phyloP scores from a whole-genome alignment of 2,113 vertebrate genomes.

The Procavia capensis region DNA sequence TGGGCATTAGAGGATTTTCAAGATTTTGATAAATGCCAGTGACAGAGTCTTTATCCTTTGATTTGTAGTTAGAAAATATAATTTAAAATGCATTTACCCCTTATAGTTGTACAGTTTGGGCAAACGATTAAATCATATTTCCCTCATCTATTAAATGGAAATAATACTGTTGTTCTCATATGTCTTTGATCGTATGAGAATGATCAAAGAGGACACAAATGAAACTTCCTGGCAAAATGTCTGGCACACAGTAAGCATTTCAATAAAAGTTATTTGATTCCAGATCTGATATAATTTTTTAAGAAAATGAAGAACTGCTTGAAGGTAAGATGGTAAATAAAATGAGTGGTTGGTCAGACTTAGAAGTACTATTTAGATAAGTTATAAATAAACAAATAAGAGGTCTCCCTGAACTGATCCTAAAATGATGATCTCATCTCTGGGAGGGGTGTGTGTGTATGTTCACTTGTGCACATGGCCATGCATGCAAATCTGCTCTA shows the following conservation, averaged over 20 bases:
- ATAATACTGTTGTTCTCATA: not conserved
- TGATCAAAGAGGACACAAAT: slow-evolving; percentile 46
- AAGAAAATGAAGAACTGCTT: slow-evolving; percentile 59
- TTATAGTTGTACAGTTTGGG: not conserved
- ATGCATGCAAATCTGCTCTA: not conserved
- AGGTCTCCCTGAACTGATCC: not conserved
- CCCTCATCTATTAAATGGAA: not conserved
- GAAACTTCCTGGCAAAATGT: slow-evolving; percentile 47
- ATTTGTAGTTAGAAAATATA: slow-evolving; percentile 10
- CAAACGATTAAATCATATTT: slow-evolving; percentile 54
- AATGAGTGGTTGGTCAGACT: slow-evolving; percentile 13
- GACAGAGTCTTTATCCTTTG: slow-evolving; percentile 41
- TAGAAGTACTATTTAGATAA: slow-evolving; percentile 27
- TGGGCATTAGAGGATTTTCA: not conserved
- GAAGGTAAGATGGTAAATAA: slow-evolving; percentile 49
- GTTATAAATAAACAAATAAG: slow-evolving; percentile 36
- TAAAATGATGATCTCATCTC: not conserved
- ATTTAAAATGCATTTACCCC: slow-evolving; percentile 19
- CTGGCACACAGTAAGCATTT: slow-evolving; percentile 33
- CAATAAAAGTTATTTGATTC: slow-evolving; percentile 61
- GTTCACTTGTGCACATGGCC: not conserved
- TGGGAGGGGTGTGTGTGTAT: not conserved
- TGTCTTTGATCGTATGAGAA: slow-evolving; percentile 54
- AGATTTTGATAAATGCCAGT: slow-evolving; percentile 1
- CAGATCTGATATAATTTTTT: slow-evolving; percentile 61